Evolutionary conservation across 2,797 vertebrate genomes (phyloP).

Genomic region (Etheostoma nigrum): DNA sequence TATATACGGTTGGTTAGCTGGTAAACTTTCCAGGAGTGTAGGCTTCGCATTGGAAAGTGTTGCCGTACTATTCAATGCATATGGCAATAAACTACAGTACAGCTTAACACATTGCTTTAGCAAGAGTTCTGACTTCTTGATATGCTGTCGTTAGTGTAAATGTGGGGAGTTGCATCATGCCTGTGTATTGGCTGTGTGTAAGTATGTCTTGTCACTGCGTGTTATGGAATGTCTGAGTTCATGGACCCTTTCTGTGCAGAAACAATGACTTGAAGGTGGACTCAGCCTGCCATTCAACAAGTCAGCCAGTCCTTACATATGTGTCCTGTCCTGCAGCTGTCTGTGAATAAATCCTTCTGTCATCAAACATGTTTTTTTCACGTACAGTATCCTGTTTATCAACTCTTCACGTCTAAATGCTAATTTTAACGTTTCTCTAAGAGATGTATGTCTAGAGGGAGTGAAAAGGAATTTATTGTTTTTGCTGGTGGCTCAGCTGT

Average conservation of each 20-base stretch:
- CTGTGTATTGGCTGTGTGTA: constrained; percentile 1
- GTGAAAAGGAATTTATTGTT: constrained; percentile 7
- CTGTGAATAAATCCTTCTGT: constrained; percentile 83
- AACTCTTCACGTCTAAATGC: constrained; percentile 34
- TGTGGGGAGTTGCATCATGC: constrained; percentile 10
- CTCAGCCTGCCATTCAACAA: constrained; percentile 35
- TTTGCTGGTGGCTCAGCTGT: constrained; percentile 12
- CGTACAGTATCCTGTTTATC: constrained; percentile 33
- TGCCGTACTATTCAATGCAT: constrained; percentile 28
- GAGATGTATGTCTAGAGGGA: constrained; percentile 8
- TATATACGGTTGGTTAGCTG: constrained; percentile 39
- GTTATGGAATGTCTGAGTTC: constrained; percentile 73
- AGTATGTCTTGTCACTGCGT: constrained; percentile 65
- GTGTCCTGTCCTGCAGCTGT: constrained; percentile 80
- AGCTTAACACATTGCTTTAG: constrained; percentile 9
- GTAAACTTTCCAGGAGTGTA: constrained; percentile 30
- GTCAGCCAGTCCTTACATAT: constrained; percentile 46
- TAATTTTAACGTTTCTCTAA: constrained; percentile 16
- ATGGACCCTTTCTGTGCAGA: constrained; percentile 46
- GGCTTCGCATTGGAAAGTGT: constrained; percentile 25
- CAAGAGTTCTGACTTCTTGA: background rate
- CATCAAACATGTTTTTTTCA: constrained; percentile 66
- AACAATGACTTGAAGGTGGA: constrained; percentile 64
- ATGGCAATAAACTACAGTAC: constrained; percentile 25
- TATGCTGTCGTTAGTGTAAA: constrained; percentile 19